Evolutionary conservation across 1,140 invertebrate genomes (phyloP), one percentile per base, ranked within the genome.

Genomic region (Pseudomyrmex pallidus): DNA sequence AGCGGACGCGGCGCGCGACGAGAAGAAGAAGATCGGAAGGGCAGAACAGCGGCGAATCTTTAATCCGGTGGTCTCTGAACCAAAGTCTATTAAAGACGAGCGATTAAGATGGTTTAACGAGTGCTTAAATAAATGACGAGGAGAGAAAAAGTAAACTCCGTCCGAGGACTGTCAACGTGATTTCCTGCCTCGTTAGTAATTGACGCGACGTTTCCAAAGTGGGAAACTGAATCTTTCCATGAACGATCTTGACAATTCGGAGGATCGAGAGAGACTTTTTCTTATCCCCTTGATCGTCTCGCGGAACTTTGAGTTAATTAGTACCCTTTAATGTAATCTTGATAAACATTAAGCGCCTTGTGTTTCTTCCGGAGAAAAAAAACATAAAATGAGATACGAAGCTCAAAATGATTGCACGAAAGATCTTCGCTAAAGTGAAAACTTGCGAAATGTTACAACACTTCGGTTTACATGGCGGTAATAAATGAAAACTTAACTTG

Each of bases 401-500:
- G 13, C 48, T n/a, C n/a, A 52, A 54, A 77, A 25, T 44, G 35
- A 76, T 52, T 17, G 48, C 20, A 12, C 50, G 8, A 9, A 9
- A 4, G 12, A 35, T 35, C 35, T 35, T 44, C 44, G 44, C 59
- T 52, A 76, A 52, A n/a, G 13, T 25, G 15, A 63, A 20, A 59
- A 54, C 48, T 63, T 76, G 35, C 35, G 64, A 72, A 72, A 50
- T 50, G 44, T 72, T 35, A 61, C 22, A 44, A 7, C 35, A 35
- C 35, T 5, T 2, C 62, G 7, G 72, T 8, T 74, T 62, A 44
- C 13, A 17, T 10, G 15, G 50, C 50, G 12, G 59, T n/a, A 44
- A 61, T 80, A 72, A 80, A 80, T 80, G 59, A 80, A 66, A n/a
- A n/a, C n/a, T n/a, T n/a, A 80, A 59, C 70, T 80, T 59, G 76